A percentile compares a stretch with the other conserved stretches of the same genome.
These are phyloP conservation scores for Lepeophtheirus nordmannii DNA, from an alignment of 2,888 invertebrate genomes.

Conservation along the genomic window DNA sequence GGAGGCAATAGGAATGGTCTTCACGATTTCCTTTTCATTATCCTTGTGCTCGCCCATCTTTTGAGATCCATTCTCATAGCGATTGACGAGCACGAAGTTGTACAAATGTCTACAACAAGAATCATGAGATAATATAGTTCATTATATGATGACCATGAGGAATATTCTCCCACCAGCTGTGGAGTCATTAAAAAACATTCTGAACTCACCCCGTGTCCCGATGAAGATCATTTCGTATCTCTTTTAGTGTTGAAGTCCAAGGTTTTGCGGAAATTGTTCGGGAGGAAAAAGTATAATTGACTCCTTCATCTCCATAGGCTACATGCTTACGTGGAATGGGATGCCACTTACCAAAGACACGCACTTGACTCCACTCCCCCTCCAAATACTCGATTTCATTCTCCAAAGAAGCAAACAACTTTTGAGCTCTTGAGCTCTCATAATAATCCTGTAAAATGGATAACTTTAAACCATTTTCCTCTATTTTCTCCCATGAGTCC, in stretches of 20 bases:
- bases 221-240: constrained; percentile 6
- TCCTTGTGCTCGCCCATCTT: constrained; percentile 56
- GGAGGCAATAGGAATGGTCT: constrained; percentile 48
- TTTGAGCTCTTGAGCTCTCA: constrained; percentile 35
- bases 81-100: constrained; percentile 20
- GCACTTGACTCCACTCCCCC: constrained; percentile 46
- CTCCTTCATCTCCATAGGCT: constrained; percentile 18
- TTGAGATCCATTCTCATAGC: constrained; percentile 51
- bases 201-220: neutral
- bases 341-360: constrained; percentile 50
- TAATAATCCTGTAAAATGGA: neutral
- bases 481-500: neutral
- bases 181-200: too few relatives aligned
- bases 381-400: constrained; percentile 45
- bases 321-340: constrained; percentile 50
- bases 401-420: constrained; percentile 42
- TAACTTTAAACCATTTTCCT: neutral
- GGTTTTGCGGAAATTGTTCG: neutral
- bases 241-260: neutral
- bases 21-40: constrained; percentile 50
- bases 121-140: constrained; percentile 9
- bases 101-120: neutral
- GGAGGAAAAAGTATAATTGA: constrained; percentile 4
- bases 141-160: too few relatives aligned
- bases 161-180: too few relatives aligned